Percentiles rank a stretch among this genome's conserved stretches.
These are phyloP conservation scores for Acleris emargana DNA, from an alignment of 2,888 invertebrate genomes.

Conservation along the genomic window DNA sequence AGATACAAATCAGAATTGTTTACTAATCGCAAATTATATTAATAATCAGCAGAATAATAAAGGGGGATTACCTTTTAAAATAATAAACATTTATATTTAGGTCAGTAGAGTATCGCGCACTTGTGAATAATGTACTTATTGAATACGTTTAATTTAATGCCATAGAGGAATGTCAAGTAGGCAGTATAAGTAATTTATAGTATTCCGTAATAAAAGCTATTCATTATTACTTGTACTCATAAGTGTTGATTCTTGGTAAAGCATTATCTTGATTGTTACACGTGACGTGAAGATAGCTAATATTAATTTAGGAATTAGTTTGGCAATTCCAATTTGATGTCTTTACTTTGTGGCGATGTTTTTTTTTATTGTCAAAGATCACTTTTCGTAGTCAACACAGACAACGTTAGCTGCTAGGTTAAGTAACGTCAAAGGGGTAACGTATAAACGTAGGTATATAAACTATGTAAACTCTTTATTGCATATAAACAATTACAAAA, in stretches of 20 bases:
- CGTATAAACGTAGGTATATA: too few relatives aligned
- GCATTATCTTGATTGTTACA: background rate
- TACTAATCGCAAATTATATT: conserved; percentile 15
- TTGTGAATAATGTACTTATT: conserved; percentile 38
- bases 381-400: too few relatives aligned
- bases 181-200: conserved; percentile 7
- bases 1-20: conserved; percentile 30
- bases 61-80: conserved; percentile 46
- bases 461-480: too few relatives aligned
- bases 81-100: conserved; percentile 44
- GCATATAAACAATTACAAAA: too few relatives aligned
- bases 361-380: too few relatives aligned
- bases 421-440: too few relatives aligned
- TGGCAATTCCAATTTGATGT: too few relatives aligned
- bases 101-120: conserved; percentile 44
- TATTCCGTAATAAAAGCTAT: conserved; percentile 10
- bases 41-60: conserved; percentile 39
- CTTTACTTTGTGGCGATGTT: too few relatives aligned
- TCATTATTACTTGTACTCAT: background rate
- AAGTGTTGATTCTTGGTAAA: conserved; percentile 4
- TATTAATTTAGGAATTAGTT: too few relatives aligned
- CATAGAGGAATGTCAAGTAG: conserved; percentile 32
- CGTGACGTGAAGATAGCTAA: too few relatives aligned
- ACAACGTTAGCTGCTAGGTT: too few relatives aligned
- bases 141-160: conserved; percentile 1